phyloP scores from a whole-genome alignment of 2,113 vertebrate genomes.

The Tenebrosternarchus preto region DNA sequence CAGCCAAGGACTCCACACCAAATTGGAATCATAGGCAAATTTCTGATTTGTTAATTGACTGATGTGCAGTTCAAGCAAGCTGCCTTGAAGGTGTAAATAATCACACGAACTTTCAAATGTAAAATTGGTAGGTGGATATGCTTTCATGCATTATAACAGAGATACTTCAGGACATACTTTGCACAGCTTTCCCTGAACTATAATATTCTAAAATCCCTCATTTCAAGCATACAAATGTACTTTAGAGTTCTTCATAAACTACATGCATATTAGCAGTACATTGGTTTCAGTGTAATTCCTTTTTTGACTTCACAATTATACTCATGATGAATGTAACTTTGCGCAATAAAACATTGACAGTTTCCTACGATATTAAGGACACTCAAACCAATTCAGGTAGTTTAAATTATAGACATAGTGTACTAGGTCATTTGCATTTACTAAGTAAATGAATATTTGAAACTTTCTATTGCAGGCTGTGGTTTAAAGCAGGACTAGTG shows the following conservation, averaged over 20 bases:
- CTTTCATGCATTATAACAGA: slow-evolving; percentile 67
- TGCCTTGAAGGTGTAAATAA: slow-evolving; percentile 99
- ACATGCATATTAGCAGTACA: slow-evolving; percentile 70
- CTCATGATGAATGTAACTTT: background rate
- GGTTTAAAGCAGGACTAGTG: background rate
- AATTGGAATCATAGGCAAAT: slow-evolving; percentile 98
- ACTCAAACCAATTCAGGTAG: background rate
- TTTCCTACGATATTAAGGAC: background rate
- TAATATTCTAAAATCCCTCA: slow-evolving; percentile 56
- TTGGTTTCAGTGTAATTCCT: slow-evolving; percentile 42
- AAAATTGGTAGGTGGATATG: slow-evolving; percentile 67
- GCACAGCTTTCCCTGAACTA: slow-evolving; percentile 65
- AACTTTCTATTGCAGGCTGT: background rate
- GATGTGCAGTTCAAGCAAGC: slow-evolving; percentile 94
- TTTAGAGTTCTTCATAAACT: slow-evolving; percentile 65
- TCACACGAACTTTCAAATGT: slow-evolving; percentile 87
- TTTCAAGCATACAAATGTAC: slow-evolving; percentile 55
- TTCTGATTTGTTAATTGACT: slow-evolving; percentile 99
- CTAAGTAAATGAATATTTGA: background rate
- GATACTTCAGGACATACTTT: slow-evolving; percentile 64
- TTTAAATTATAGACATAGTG: background rate
- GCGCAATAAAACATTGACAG: background rate
- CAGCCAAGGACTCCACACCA: slow-evolving; percentile 90
- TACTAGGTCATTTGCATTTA: background rate
- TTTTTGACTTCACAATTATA: slow-evolving; percentile 24